Conservation (phyloP, 2,113 vertebrate genomes). For the Nyctereutes procyonoides region DNA sequence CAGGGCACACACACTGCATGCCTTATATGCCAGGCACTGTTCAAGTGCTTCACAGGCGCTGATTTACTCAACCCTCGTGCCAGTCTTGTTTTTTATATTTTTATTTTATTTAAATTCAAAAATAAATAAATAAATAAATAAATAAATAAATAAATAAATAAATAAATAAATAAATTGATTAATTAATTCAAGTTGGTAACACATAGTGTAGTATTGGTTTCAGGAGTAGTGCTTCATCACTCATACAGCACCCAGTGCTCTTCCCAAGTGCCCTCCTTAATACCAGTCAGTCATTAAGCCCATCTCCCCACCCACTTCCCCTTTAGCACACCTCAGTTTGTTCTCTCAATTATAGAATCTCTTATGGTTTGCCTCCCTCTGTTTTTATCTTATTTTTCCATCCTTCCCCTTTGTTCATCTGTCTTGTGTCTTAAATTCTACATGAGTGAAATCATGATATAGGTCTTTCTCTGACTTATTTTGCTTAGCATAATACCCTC, state of each 20-base stretch:
- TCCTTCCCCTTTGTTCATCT: background rate
- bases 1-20: background rate
- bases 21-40: background rate
- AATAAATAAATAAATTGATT: background rate
- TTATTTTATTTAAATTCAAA: background rate
- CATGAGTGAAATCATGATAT: background rate
- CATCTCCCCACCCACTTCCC: background rate
- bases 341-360: background rate
- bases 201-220: background rate
- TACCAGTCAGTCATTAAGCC: background rate
- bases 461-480: background rate
- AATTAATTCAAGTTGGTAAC: background rate
- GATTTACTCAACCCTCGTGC: background rate
- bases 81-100: background rate
- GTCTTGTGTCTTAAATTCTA: background rate
- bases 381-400: background rate
- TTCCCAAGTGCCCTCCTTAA: background rate
- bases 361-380: background rate
- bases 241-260: background rate
- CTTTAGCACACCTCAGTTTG: background rate
- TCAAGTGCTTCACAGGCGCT: background rate
- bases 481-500: background rate
- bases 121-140: too few relatives aligned
- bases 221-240: background rate
- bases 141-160: too few relatives aligned